These are phyloP conservation scores for Rhinopithecus roxellana DNA, from an alignment of 2,113 vertebrate genomes.

Conservation along the genomic window DNA sequence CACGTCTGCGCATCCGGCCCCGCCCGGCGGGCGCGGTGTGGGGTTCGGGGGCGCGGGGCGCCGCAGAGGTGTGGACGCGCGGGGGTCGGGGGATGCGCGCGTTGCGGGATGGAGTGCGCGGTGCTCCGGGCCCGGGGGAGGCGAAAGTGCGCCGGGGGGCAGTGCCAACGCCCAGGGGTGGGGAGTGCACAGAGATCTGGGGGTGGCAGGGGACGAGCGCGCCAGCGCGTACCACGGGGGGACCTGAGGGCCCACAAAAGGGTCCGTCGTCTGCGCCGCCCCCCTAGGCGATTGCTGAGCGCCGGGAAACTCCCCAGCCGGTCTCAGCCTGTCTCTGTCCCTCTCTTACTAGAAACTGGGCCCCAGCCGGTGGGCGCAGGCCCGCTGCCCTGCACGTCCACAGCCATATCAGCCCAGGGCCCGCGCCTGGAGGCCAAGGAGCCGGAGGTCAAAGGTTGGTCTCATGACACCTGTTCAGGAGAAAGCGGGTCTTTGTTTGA, in stretches of 20 bases:
- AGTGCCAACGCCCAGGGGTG: accelerated
- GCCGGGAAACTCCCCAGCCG: not conserved
- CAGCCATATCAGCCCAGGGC: not conserved
- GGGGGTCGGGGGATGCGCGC: too few species aligned
- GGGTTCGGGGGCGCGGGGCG: not conserved
- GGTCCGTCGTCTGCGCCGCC: accelerated
- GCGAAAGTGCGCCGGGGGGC: not conserved
- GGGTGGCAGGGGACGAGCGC: too few species aligned
- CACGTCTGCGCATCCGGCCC: constrained; percentile 66
- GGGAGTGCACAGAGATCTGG: not conserved
- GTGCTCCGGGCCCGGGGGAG: accelerated
- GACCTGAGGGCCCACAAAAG: not conserved
- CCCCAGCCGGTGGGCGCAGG: not conserved
- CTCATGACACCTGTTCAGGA: not conserved
- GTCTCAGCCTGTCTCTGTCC: not conserved
- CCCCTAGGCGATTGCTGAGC: not conserved
- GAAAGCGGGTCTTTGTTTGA: too few species aligned
- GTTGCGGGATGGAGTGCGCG: too few species aligned
- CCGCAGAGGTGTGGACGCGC: not conserved
- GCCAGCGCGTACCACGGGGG: not conserved
- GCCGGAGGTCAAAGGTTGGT: not conserved
- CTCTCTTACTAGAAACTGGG: not conserved
- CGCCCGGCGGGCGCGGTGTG: not conserved
- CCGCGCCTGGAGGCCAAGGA: too few species aligned
- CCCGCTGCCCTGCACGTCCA: not conserved